Conservation (phyloP, 2,888 invertebrate genomes). For the Philonicus albiceps region DNA sequence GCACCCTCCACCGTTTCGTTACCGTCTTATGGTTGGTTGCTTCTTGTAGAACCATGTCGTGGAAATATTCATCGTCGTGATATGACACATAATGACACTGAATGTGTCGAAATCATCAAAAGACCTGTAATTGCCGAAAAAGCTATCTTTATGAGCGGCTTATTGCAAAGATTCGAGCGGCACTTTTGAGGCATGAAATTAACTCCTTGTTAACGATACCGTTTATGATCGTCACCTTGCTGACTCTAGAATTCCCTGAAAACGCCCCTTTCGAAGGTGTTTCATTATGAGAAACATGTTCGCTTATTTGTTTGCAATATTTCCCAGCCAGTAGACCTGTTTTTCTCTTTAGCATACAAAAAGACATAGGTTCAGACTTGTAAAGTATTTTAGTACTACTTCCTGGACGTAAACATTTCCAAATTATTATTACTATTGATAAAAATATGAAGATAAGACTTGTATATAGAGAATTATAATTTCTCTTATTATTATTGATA, state of each 20-base stretch:
- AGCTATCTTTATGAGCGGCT: conserved; percentile 5
- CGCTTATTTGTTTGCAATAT: background rate
- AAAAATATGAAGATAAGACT: too few relatives aligned
- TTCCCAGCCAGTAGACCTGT: background rate
- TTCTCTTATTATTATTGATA: too few relatives aligned
- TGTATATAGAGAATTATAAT: too few relatives aligned
- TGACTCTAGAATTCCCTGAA: background rate
- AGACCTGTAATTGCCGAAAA: background rate
- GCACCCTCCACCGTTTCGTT: background rate
- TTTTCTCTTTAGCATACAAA: background rate
- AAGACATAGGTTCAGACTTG: background rate
- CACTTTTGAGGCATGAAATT: background rate
- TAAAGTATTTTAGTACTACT: too few relatives aligned
- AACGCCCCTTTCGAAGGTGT: background rate
- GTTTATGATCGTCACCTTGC: background rate
- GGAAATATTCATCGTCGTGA: background rate
- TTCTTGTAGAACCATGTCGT: background rate
- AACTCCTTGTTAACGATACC: background rate
- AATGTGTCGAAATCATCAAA: background rate
- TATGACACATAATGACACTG: background rate
- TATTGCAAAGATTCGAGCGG: conserved; percentile 2
- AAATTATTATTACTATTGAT: too few relatives aligned
- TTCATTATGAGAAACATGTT: background rate
- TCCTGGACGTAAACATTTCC: too few relatives aligned
- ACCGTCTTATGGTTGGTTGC: background rate